Evolutionary conservation across 2,888 invertebrate genomes (phyloP).

Genomic region (Nomada hirtipes): DNA sequence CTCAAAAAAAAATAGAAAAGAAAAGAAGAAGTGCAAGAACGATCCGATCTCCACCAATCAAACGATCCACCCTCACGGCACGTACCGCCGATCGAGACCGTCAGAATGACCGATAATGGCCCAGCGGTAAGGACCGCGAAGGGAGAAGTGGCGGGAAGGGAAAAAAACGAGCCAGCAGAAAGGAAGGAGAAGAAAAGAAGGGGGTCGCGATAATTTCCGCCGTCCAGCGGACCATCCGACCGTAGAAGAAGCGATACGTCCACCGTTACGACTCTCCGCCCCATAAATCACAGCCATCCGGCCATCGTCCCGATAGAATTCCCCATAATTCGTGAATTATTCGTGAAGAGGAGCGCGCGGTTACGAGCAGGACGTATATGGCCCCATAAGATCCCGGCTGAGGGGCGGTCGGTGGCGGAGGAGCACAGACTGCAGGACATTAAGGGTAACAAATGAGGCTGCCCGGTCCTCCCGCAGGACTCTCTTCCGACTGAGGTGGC

Average conservation of each 20-base stretch:
- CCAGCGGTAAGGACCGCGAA: conserved; percentile 35
- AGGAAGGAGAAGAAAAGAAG: conserved; percentile 23
- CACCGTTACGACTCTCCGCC: conserved; percentile 69
- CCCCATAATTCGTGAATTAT: conserved; percentile 77
- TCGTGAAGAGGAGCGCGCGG: conserved; percentile 63
- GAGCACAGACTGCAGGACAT: conserved; percentile 76
- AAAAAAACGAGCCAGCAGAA: conserved; percentile 21
- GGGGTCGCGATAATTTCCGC: conserved; percentile 47
- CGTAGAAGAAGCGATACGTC: conserved; percentile 69
- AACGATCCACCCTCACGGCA: conserved; percentile 27
- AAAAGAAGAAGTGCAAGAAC: conserved; percentile 16
- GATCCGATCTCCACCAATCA: conserved; percentile 34
- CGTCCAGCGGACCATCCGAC: not conserved
- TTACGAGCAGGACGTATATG: conserved; percentile 39
- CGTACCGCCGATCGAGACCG: conserved; percentile 27
- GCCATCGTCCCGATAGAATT: conserved; percentile 73
- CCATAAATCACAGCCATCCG: conserved; percentile 68
- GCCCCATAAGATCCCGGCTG: conserved; percentile 70
- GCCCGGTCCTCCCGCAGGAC: conserved; percentile 81
- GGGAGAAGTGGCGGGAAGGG: conserved; percentile 1
- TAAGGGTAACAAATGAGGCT: conserved; percentile 83
- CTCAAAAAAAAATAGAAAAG: not conserved
- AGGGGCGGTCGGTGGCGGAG: conserved; percentile 56
- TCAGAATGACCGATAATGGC: conserved; percentile 49
- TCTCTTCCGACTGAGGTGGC: conserved; percentile 80